Evolutionary conservation across 1,140 invertebrate species (phyloP), one percentile per base, ranked within the genome.

Genomic region (Danaus plexippus): DNA sequence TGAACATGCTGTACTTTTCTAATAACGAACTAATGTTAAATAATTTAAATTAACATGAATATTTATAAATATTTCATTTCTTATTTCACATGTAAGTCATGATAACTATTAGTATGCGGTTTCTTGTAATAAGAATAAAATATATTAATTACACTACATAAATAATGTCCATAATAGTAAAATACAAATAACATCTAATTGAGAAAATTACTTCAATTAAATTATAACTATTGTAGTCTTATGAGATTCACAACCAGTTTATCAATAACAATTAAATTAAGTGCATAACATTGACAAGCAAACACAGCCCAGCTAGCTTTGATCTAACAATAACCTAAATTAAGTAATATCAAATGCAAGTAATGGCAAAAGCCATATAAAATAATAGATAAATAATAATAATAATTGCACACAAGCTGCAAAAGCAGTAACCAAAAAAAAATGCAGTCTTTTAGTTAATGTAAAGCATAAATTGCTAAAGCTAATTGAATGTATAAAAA

Each of bases 161-260:
- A 47, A 53, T 18, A 59, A 18, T 47, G 10, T 10, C 41, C 18
- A 42, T 47, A 52, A 42, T 53, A 59, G 11, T 11, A 40, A 49
- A 49, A 59, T 32, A 48, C 41, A 47, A n/a, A 48, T 32, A 15
- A 22, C 18, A 32, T 32, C 15, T 32, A n/a, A 50, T 43, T 52
- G 11, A 22, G 12, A 58, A 58, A 52, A 41, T 42, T 50, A 50
- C 11, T 41, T 42, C 11, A 6, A 32, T 32, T 32, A 32, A 32
- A 32, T 32, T 32, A 32, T 32, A 32, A 32, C 22, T 32, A 32
- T 32, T 41, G 42, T 43, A 52, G 45, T 53, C 43, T 43, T 52
- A 42, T 10, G 22, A 59, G 9, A 59, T 47, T 59, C 57, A 59
- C 57, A 59, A 59, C 57, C 57, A 59, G 45, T 48, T 12, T 51